Base-by-base conservation (phyloP, 2,113 vertebrate genomes). In the Chauna torquata region DNA sequence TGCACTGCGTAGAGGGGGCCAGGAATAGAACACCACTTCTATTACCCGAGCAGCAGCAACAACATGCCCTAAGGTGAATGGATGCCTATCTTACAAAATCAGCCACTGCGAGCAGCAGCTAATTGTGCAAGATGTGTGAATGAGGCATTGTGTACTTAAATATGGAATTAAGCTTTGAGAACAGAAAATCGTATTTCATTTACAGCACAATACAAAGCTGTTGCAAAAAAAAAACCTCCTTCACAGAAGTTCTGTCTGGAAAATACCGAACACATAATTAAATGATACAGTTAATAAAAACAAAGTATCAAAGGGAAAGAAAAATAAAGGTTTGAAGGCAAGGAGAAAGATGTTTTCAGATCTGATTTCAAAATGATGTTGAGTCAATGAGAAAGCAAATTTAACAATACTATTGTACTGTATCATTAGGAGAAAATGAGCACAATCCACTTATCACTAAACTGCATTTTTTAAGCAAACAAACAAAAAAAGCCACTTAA, bases 321-420 rank as follows among this genome's bases (percentile, higher is more conserved):
- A 89, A 92, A 91, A 91, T 54, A 82, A 80, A 87, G 74, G 81
- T 95, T 91, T 87, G 86, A 82, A 94, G 74, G 89, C 90, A 80
- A 66, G 25, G 54, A 40, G 85, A 95, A 76, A 49, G 80, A 87
- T 74, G 58, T 57, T 96, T 94, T 95, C 88, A 91, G 86, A 92
- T 94, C 81, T 54, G 86, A 96, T 97, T 96, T 95, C 88, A 95
- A 95, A 95, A 89, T 40, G 54, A 89, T 58, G 81, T 34, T 58
- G 74, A 49, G 16, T 19, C 91, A 96, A 70, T 6, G 58, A 77
- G 74, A 90, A 85, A 62, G 89, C 62, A 70, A 42, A 77, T 88
- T 58, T 89, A 95, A 95, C 82, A 84, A 64, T 86, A 85, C 91
- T 44, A 42, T 85, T 42, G 59, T 47, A 82, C 38, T 84, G 86